Evolutionary conservation across 2,113 vertebrate species (phyloP), one percentile per base, ranked within the genome.

Genomic region (Pygoscelis antarcticus): DNA sequence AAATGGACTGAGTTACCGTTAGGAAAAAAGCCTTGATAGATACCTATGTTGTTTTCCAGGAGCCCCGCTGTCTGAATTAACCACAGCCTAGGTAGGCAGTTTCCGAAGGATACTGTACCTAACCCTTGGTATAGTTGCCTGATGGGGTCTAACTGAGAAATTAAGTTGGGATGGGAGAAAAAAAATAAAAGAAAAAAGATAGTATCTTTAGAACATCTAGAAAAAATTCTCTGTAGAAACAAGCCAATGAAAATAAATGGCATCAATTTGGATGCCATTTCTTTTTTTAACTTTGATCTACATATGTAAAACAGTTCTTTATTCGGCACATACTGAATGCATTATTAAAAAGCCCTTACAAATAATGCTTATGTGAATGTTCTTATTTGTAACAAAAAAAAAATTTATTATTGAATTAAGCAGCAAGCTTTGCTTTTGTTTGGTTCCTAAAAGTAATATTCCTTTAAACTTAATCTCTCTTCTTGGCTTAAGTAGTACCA

Each of bases 371-470:
- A 69, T 68, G 38, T 69, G 60, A 89, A 92, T 68, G n/a, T 76
- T 75, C 52, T 86, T 71, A 77, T 60, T 83, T 91, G n/a, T 10
- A 82, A 66, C 8, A 84, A 66, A n/a, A 17, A 70, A 22, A 16
- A 42, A 42, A 42, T 47, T 47, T 75, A 85, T 52, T 71, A 58
- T 36, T 79, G 30, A 96, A 80, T 87, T 96, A 83, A 85, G 74
- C 72, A 62, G 71, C 51, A 83, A 90, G 25, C 29, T 87, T 89
- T 87, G 61, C 92, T 93, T 87, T 98, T 98, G 94, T 98, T 98
- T 98, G 98, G 98, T 98, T 98, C 97, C 98, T 97, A 97, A 98
- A 97, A 96, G 98, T 98, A 98, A 98, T 98, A 89, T 75, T 97
- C 98, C 95, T 98, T 97, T 79, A 93, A 81, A 92, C 72, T 91